A percentile compares a stretch with the other conserved stretches of the same genome.
phyloP scores from a whole-genome alignment of 2,888 invertebrate species.

The Pollenia angustigena region DNA sequence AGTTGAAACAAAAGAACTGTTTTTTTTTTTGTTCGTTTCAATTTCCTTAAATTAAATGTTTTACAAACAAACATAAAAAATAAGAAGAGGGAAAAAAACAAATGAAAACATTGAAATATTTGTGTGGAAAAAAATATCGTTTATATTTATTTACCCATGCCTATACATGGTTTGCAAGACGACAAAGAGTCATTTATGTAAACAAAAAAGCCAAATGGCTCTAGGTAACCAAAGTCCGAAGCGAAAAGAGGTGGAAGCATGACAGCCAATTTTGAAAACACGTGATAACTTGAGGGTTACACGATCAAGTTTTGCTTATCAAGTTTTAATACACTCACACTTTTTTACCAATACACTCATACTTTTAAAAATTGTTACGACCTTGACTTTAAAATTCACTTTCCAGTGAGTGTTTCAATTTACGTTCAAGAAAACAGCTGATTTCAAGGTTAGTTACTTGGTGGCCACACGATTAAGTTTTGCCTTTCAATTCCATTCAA shows the following conservation, averaged over 20 bases:
- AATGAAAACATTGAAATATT: constrained; percentile 36
- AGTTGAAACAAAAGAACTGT: constrained; percentile 47
- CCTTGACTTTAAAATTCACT: too few relatives aligned
- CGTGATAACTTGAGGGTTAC: too few relatives aligned
- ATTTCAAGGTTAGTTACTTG: too few relatives aligned
- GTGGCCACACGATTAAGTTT: too few relatives aligned
- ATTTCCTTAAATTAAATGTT: constrained; percentile 61
- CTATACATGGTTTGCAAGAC: constrained; percentile 26
- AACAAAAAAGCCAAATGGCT: not conserved
- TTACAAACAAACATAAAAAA: constrained; percentile 30
- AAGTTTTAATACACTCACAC: too few relatives aligned
- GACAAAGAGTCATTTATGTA: constrained; percentile 25
- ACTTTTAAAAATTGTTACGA: too few relatives aligned
- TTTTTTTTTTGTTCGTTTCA: constrained; percentile 38
- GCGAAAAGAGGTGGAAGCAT: not conserved
- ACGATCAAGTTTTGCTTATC: too few relatives aligned
- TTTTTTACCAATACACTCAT: too few relatives aligned
- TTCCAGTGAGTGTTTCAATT: too few relatives aligned
- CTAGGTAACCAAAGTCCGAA: not conserved
- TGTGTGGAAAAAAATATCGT: constrained; percentile 17
- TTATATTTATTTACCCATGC: constrained; percentile 18
- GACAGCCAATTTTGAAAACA: not conserved
- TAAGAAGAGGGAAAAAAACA: constrained; percentile 36
- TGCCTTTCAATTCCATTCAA: too few relatives aligned
- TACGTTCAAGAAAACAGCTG: too few relatives aligned